These are phyloP conservation scores for Cybosia mesomella DNA, from an alignment of 2,888 invertebrate species.

Conservation along the genomic window DNA sequence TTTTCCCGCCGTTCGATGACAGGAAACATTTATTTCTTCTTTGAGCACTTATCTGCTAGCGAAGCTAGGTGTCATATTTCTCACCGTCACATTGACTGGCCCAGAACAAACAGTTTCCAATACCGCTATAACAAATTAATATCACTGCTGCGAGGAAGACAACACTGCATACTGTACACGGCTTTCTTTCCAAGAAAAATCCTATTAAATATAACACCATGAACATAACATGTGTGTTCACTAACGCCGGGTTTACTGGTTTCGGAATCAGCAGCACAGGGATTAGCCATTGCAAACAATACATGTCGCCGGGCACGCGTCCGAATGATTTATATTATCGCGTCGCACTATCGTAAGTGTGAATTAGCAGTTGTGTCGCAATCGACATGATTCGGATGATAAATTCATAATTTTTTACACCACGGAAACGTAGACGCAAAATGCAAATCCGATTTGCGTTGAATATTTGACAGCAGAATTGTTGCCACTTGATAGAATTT, in stretches of 20 bases:
- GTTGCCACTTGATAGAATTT: slow-evolving; percentile 10
- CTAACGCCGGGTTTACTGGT: slow-evolving; percentile 97
- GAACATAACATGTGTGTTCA: slow-evolving; percentile 99
- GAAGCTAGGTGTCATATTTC: slow-evolving; percentile 84
- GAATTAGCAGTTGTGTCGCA: slow-evolving; percentile 59
- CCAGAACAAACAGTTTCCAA: slow-evolving; percentile 98
- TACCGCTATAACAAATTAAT: slow-evolving; percentile 98
- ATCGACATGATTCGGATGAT: slow-evolving; percentile 71
- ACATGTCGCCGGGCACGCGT: slow-evolving; percentile 88
- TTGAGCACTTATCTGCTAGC: slow-evolving; percentile 67
- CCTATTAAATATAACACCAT: slow-evolving; percentile 98
- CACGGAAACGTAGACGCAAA: slow-evolving; percentile 44
- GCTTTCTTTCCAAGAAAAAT: slow-evolving; percentile 98
- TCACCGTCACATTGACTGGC: slow-evolving; percentile 91
- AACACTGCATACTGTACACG: slow-evolving; percentile 98
- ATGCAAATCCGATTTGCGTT: slow-evolving; percentile 55
- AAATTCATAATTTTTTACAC: slow-evolving; percentile 58
- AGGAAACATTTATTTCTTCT: slow-evolving; percentile 69
- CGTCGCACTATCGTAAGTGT: slow-evolving; percentile 42
- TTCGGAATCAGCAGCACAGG: slow-evolving; percentile 99
- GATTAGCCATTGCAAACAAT: slow-evolving; percentile 98
- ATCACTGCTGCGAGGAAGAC: slow-evolving; percentile 97
- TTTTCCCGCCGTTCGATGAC: slow-evolving; percentile 52
- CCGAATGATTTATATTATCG: slow-evolving; percentile 52
- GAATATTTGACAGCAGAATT: slow-evolving; percentile 46